phyloP scores from a whole-genome alignment of 2,113 vertebrate species.

The Campylomormyrus tamandua region DNA sequence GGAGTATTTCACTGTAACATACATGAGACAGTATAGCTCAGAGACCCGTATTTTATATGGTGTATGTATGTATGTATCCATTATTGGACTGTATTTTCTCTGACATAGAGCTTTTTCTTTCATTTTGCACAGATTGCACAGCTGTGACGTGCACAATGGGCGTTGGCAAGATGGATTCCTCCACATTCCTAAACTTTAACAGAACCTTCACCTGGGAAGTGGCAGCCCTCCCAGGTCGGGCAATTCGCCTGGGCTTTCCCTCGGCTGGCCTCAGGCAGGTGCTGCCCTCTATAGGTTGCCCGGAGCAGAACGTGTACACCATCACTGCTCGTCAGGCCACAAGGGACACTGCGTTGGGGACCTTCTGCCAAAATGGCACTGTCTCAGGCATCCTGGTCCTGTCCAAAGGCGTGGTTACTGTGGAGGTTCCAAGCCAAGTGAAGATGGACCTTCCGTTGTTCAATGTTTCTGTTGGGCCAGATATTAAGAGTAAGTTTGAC shows the following conservation, averaged over 20 bases:
- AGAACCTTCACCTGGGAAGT: conserved; percentile 75
- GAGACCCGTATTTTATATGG: neutral
- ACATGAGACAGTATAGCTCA: neutral
- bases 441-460: conserved; percentile 51
- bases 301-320: conserved; percentile 59
- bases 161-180: conserved; percentile 51
- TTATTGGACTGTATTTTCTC: neutral
- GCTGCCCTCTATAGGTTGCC: conserved; percentile 52
- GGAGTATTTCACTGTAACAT: neutral
- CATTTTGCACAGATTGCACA: conserved; percentile 57
- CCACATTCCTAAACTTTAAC: conserved; percentile 53
- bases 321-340: conserved; percentile 49
- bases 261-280: conserved; percentile 61
- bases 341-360: conserved; percentile 53
- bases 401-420: conserved; percentile 55
- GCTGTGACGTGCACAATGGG: conserved; percentile 51
- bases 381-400: conserved; percentile 66
- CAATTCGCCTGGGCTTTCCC: conserved; percentile 65
- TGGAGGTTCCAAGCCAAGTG: conserved; percentile 63
- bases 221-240: conserved; percentile 42
- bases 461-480: conserved; percentile 57
- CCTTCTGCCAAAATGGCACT: conserved; percentile 69
- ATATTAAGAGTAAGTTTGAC: conserved; percentile 69
- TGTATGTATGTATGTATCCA: neutral
- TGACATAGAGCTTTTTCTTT: neutral